Percentiles rank a stretch among this genome's conserved stretches.
Conservation (phyloP, 2,797 vertebrate genomes). For the Geotrypetes seraphini region DNA sequence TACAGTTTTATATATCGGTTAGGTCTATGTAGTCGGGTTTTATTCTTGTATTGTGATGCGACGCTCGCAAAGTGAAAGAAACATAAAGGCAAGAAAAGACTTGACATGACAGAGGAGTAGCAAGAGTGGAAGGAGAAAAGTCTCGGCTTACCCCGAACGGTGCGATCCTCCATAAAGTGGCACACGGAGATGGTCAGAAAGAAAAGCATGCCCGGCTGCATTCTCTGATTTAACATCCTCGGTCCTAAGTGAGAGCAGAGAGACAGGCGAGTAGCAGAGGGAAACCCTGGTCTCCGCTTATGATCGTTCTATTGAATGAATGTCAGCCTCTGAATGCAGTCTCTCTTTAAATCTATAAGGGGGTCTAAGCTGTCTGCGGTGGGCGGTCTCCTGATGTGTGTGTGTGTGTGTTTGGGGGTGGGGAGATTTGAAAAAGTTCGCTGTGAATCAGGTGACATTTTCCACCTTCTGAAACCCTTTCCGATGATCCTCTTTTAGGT, state of each 20-base stretch:
- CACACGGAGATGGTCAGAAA: slow-evolving; percentile 77
- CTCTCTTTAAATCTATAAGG: slow-evolving; percentile 99
- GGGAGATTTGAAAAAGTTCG: slow-evolving; percentile 84
- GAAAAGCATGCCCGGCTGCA: slow-evolving; percentile 77
- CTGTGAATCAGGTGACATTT: slow-evolving; percentile 90
- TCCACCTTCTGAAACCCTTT: slow-evolving; percentile 60
- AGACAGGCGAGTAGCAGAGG: slow-evolving; percentile 51
- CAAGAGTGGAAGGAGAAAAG: slow-evolving; percentile 7
- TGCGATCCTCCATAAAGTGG: slow-evolving; percentile 87
- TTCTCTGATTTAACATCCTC: slow-evolving; percentile 83
- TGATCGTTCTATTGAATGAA: slow-evolving; percentile 93
- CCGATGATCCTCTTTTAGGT: slow-evolving; percentile 38
- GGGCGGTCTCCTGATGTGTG: slow-evolving; percentile 88
- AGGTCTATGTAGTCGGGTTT: too few species aligned
- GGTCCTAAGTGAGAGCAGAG: slow-evolving; percentile 56
- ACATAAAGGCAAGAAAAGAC: slow-evolving; percentile 2
- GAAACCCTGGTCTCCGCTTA: slow-evolving; percentile 63
- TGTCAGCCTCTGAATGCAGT: slow-evolving; percentile 92
- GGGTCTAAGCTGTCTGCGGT: slow-evolving; percentile 95
- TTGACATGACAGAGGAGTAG: slow-evolving; percentile 7
- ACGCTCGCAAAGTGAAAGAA: not conserved
- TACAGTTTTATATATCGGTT: too few species aligned
- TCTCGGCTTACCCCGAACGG: slow-evolving; percentile 83
- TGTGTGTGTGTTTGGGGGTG: slow-evolving; percentile 74
- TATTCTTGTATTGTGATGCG: too few species aligned